These are phyloP conservation scores for Trissolcus basalis DNA, from an alignment of 1,140 invertebrate genomes.

Conservation along the genomic window DNA sequence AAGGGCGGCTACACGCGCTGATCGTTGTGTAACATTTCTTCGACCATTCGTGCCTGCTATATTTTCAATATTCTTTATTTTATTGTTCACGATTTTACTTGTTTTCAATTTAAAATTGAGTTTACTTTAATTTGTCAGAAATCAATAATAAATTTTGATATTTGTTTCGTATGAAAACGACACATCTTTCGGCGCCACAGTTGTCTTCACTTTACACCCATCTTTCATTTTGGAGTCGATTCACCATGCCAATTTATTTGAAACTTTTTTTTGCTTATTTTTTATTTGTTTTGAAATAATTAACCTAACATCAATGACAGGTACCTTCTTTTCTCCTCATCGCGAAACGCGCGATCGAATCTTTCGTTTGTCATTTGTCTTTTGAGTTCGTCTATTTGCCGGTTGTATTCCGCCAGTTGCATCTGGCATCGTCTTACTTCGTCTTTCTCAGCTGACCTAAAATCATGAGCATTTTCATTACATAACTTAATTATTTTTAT, in stretches of 20 bases:
- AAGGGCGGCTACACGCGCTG: conserved; percentile 21
- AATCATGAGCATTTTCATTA: conserved; percentile 44
- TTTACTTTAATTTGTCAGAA: no score
- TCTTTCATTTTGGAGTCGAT: no score
- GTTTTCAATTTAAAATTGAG: no score
- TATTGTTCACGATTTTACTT: neutral
- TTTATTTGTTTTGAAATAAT: conserved; percentile 2
- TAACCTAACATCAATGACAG: conserved; percentile 35
- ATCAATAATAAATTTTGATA: no score
- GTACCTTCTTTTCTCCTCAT: conserved; percentile 69
- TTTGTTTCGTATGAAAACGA: no score
- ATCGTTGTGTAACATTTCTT: conserved; percentile 63
- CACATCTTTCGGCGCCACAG: no score
- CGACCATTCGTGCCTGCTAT: conserved; percentile 62
- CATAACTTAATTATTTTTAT: neutral
- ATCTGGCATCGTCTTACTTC: conserved; percentile 77
- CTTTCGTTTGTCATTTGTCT: conserved; percentile 78
- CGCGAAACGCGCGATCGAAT: conserved; percentile 71
- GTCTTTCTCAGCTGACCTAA: conserved; percentile 72
- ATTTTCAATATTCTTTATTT: conserved; percentile 27
- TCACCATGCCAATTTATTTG: no score
- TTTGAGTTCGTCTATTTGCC: conserved; percentile 76
- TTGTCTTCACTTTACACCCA: no score
- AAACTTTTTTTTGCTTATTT: neutral
- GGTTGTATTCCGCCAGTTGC: conserved; percentile 76